phyloP scores from a whole-genome alignment of 2,797 vertebrate genomes.

The Oreortyx pictus region DNA sequence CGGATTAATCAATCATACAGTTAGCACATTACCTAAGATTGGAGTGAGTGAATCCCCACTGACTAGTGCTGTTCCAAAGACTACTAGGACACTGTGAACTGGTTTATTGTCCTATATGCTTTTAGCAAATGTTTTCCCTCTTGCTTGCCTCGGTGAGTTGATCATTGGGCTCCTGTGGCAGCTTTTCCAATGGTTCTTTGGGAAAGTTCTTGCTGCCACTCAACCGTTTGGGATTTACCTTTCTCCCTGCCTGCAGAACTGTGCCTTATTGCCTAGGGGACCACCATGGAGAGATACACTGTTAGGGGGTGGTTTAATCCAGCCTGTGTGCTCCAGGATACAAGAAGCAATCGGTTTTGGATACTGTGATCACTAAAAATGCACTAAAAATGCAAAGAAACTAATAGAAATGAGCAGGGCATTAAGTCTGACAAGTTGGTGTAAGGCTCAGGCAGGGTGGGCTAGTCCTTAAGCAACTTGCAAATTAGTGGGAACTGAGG shows the following conservation, averaged over 20 bases:
- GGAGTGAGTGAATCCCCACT: not conserved
- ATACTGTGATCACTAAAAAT: not conserved
- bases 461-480: not conserved
- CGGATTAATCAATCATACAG: not conserved
- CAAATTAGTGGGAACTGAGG: not conserved
- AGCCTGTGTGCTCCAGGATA: not conserved
- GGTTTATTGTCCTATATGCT: constrained; percentile 4
- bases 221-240: not conserved
- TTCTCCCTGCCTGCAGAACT: not conserved
- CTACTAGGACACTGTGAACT: constrained; percentile 18
- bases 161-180: not conserved
- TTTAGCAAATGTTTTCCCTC: not conserved
- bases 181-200: not conserved
- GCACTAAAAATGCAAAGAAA: not conserved
- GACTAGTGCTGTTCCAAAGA: not conserved
- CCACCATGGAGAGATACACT: fast-evolving
- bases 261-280: not conserved
- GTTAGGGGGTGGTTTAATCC: not conserved
- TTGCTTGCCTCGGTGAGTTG: not conserved
- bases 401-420: fast-evolving
- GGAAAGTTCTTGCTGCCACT: not conserved
- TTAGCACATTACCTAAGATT: not conserved
- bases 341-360: not conserved
- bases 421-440: not conserved
- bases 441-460: not conserved